Evolutionary conservation across 2,113 vertebrate genomes (phyloP), one percentile per base, ranked within the genome.

Genomic region (Leptobrachium leishanense): DNA sequence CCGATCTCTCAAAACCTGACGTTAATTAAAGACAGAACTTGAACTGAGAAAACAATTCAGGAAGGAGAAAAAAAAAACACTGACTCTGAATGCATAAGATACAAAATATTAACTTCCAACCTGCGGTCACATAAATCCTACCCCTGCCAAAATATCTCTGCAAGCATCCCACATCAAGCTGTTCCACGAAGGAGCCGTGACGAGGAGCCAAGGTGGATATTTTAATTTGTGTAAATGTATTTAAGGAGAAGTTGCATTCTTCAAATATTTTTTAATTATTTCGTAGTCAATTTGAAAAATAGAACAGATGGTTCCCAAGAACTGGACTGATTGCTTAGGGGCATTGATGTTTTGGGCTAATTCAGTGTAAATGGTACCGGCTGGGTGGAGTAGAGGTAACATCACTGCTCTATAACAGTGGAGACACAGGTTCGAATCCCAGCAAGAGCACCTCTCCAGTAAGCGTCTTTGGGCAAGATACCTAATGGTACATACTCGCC

Each of bases 171-270:
- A 50, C 44, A 7, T 70, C 43, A 20, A 50, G 12, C 50, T 70
- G 68, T 46, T 50, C 6, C 31, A 20, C 43, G n/a, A 68, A 68
- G 67, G 44, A 68, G 6, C 43, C 43, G 31, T 53, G 15, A 50
- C 41, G 42, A 70, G 43, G 50, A 70, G 39, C 43, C 15, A 13
- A 70, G 68, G 15, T 50, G 68, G 15, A 50, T 70, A n/a, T 46
- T 50, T 70, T 68, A 46, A 70, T 70, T 50, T 70, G 66, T 42
- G 39, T 43, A 42, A 68, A 68, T 68, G 44, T 39, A 41, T 68
- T 42, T 68, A 4, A 42, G 67, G 67, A 68, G 42, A 0, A 39
- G 40, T 42, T 68, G 6, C 41, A 43, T 68, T 68, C 42, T 41
- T 68, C 42, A 68, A n/a, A 68, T 68, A 43, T 43, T 68, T 39